phyloP scores from a whole-genome alignment of 2,888 invertebrate genomes.

The Chydorus sphaericus region DNA sequence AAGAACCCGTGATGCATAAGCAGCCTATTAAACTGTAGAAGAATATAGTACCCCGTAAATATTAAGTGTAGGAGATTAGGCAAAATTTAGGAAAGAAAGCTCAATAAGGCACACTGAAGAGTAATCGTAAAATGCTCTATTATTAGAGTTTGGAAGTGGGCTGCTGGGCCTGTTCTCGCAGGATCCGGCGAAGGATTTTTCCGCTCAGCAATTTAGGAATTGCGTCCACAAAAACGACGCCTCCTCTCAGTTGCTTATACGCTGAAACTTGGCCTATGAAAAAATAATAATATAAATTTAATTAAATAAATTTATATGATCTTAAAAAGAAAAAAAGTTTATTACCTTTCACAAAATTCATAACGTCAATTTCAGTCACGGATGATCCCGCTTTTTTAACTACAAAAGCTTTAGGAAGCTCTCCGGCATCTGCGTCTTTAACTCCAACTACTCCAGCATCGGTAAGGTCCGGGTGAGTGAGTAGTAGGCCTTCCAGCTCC shows the following conservation, averaged over 20 bases:
- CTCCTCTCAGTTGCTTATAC: constrained; percentile 57
- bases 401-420: constrained; percentile 59
- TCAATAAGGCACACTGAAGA: too few relatives aligned
- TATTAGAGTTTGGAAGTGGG: background rate
- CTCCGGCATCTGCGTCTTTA: constrained; percentile 55
- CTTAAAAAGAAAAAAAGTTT: too few relatives aligned
- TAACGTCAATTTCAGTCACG: constrained; percentile 40
- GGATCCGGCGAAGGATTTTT: constrained; percentile 58
- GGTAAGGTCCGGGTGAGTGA: constrained; percentile 50
- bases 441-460: constrained; percentile 70
- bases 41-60: too few relatives aligned
- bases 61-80: too few relatives aligned
- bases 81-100: too few relatives aligned
- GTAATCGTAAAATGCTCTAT: too few relatives aligned
- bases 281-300: too few relatives aligned
- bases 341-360: constrained; percentile 31
- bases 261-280: constrained; percentile 44
- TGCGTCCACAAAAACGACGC: constrained; percentile 52
- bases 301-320: background rate
- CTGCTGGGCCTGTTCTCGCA: too few relatives aligned
- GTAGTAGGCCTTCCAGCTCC: constrained; percentile 64
- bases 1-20: too few relatives aligned
- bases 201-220: constrained; percentile 65
- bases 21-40: too few relatives aligned
- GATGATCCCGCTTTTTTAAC: constrained; percentile 41